A percentile compares a stretch with the other conserved stretches of the same genome.
These are phyloP conservation scores for Fistularia tabacaria DNA, from an alignment of 2,797 vertebrate species.

Conservation along the genomic window DNA sequence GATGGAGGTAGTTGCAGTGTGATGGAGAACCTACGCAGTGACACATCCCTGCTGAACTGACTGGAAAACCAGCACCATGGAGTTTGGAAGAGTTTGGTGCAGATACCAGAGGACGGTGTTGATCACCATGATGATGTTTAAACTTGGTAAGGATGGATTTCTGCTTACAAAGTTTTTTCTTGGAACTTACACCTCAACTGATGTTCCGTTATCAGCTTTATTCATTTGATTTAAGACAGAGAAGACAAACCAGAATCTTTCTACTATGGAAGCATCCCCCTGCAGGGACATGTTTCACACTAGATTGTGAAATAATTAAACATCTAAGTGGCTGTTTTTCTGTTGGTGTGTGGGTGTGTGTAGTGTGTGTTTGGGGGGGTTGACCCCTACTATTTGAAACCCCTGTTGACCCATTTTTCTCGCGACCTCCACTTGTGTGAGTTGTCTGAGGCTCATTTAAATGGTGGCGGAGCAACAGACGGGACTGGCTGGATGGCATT, in stretches of 20 bases:
- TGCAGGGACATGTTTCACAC: not conserved
- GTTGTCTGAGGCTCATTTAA: slow-evolving; percentile 64
- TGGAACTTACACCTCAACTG: too few relatives aligned
- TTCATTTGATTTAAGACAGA: too few relatives aligned
- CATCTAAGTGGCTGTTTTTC: not conserved
- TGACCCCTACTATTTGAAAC: slow-evolving; percentile 52
- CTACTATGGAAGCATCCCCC: not conserved
- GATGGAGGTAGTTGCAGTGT: slow-evolving; percentile 15
- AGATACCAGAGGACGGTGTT: slow-evolving; percentile 58
- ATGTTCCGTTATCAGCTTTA: too few relatives aligned
- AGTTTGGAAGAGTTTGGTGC: slow-evolving; percentile 61
- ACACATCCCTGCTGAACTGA: slow-evolving; percentile 24
- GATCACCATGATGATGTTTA: slow-evolving; percentile 70
- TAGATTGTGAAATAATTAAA: not conserved
- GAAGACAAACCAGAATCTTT: not conserved
- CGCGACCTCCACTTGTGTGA: slow-evolving; percentile 56
- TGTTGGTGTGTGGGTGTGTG: slow-evolving; percentile 14
- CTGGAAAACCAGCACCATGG: slow-evolving; percentile 57
- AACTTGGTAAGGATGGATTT: slow-evolving; percentile 60
- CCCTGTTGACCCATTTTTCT: slow-evolving; percentile 67
- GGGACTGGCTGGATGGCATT: slow-evolving; percentile 65
- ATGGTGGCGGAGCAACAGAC: slow-evolving; percentile 26
- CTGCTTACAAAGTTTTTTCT: not conserved
- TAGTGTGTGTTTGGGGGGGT: not conserved
- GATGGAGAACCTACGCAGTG: slow-evolving; percentile 39